Evolutionary conservation across 2,113 vertebrate genomes (phyloP).

Genomic region (Cyanoderma ruficeps): DNA sequence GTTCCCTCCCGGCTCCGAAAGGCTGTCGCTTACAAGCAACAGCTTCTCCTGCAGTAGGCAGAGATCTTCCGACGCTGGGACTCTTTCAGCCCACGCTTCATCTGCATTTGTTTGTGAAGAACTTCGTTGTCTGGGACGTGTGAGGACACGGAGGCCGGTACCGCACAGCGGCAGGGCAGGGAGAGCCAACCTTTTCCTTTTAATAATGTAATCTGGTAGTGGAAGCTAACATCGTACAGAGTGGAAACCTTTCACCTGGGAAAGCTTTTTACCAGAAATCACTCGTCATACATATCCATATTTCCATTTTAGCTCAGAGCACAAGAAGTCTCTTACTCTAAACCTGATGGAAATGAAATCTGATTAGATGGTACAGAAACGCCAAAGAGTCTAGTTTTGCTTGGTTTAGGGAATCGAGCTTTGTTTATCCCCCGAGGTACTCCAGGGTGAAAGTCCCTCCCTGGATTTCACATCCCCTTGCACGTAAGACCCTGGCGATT

Average conservation of each 20-base stretch:
- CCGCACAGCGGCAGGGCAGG: background rate
- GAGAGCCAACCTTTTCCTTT: background rate
- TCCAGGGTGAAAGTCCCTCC: background rate
- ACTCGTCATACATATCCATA: background rate
- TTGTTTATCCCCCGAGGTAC: background rate
- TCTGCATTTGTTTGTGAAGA: background rate
- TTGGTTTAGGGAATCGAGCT: background rate
- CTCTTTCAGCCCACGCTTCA: background rate
- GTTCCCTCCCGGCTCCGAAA: background rate
- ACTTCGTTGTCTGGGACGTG: background rate
- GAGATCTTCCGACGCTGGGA: background rate
- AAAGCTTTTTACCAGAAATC: conserved; percentile 18
- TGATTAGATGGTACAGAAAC: background rate
- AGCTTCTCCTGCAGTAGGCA: background rate
- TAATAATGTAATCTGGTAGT: background rate
- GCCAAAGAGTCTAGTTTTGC: background rate
- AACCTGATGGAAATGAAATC: background rate
- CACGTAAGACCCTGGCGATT: no score
- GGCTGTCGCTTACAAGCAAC: background rate
- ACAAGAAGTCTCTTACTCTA: background rate
- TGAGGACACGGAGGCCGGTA: background rate
- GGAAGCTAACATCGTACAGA: background rate
- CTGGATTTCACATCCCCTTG: background rate
- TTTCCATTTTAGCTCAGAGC: conserved; percentile 8
- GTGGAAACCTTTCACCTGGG: background rate